A percentile compares a stretch with the other conserved stretches of the same genome.
phyloP scores from a whole-genome alignment of 2,888 invertebrate species.

The Agonopterix arenella region DNA sequence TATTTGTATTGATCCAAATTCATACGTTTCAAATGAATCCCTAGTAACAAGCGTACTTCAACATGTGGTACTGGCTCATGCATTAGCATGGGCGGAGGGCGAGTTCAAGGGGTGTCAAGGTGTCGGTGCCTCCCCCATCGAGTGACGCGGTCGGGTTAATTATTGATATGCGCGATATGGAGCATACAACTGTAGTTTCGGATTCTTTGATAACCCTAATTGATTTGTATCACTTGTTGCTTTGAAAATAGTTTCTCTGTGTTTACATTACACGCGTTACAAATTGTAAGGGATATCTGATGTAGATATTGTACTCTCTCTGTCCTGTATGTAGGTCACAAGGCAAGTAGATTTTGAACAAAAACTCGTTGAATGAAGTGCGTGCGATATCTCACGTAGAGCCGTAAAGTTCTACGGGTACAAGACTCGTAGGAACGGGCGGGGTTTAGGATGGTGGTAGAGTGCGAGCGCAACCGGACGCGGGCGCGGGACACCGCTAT shows the following conservation, averaged over 20 bases:
- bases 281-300: not conserved
- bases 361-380: not conserved
- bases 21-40: conserved; percentile 2
- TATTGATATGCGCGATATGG: conserved; percentile 32
- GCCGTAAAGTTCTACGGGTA: not conserved
- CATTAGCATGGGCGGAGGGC: conserved; percentile 13
- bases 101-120: conserved; percentile 45
- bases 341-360: not conserved
- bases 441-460: conserved; percentile 20
- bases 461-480: conserved; percentile 14
- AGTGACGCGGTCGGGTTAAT: conserved; percentile 28
- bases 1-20: too few relatives aligned
- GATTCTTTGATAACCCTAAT: conserved; percentile 4
- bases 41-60: not conserved
- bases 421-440: conserved; percentile 18
- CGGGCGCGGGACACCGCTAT: conserved; percentile 19
- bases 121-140: conserved; percentile 21
- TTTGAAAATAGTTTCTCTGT: too few relatives aligned
- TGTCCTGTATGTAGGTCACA: not conserved
- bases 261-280: not conserved
- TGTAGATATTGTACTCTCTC: too few relatives aligned
- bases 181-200: conserved; percentile 13
- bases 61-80: conserved; percentile 10
- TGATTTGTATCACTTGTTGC: conserved; percentile 1
- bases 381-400: not conserved